phyloP scores from a whole-genome alignment of 2,797 vertebrate genomes.

The Fringilla coelebs region DNA sequence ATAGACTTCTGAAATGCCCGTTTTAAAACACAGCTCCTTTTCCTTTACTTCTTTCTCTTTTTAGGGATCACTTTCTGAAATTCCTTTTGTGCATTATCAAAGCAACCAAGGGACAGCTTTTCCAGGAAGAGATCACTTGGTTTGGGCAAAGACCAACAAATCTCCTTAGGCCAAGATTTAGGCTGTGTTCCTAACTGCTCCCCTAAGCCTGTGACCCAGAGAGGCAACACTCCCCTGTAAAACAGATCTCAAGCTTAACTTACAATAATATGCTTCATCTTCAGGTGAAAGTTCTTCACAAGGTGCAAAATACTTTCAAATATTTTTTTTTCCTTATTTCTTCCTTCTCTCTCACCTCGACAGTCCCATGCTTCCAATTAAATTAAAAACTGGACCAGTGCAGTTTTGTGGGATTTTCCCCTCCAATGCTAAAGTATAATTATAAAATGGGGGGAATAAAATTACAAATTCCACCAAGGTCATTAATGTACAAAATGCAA shows the following conservation, averaged over 20 bases:
- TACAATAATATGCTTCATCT: background rate
- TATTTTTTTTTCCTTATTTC: background rate
- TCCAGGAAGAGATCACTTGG: background rate
- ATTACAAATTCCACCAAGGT: slow-evolving; percentile 71
- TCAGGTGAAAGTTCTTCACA: background rate
- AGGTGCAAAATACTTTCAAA: background rate
- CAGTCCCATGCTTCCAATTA: background rate
- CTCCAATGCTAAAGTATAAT: slow-evolving; percentile 4
- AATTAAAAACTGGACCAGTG: background rate
- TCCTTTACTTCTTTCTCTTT: background rate
- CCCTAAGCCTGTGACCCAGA: background rate
- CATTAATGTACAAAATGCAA: slow-evolving; percentile 73
- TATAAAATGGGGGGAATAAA: slow-evolving; percentile 3
- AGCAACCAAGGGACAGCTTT: background rate
- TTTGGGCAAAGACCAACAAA: background rate
- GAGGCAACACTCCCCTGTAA: background rate
- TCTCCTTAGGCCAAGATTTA: background rate
- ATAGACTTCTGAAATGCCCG: background rate
- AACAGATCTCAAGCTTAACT: background rate
- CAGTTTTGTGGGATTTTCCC: background rate
- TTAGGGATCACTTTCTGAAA: background rate
- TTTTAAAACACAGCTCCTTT: background rate
- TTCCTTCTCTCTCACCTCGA: background rate
- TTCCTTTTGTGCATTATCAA: background rate
- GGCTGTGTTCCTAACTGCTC: background rate